Conservation (phyloP, 2,888 invertebrate species). For the Oligia strigilis region DNA sequence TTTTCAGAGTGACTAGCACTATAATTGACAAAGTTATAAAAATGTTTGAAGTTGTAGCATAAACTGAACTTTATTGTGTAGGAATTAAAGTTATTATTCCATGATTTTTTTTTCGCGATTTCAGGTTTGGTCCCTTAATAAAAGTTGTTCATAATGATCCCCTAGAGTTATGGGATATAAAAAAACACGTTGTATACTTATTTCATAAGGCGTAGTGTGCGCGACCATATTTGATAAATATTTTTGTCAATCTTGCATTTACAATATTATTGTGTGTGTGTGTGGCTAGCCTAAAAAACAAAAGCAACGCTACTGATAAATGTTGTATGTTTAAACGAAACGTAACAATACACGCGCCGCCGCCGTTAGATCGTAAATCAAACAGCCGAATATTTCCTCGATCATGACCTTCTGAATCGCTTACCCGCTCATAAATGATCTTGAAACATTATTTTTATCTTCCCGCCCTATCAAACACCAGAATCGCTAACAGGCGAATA, state of each 20-base stretch:
- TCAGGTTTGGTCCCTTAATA: too few species aligned
- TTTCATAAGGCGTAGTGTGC: too few species aligned
- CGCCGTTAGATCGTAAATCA: constrained; percentile 36
- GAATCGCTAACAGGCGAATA: constrained; percentile 22
- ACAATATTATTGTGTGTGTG: background rate
- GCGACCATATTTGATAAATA: background rate
- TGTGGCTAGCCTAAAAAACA: background rate
- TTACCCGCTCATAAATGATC: constrained; percentile 28
- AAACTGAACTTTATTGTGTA: too few species aligned
- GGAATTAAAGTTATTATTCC: too few species aligned
- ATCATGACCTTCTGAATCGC: constrained; percentile 46
- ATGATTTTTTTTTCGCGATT: too few species aligned
- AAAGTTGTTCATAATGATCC: too few species aligned
- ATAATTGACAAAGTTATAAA: too few species aligned
- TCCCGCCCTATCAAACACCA: constrained; percentile 33
- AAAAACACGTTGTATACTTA: too few species aligned
- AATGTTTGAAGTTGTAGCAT: too few species aligned
- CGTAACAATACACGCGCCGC: background rate
- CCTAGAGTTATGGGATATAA: too few species aligned
- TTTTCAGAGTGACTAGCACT: too few species aligned
- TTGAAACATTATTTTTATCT: constrained; percentile 53
- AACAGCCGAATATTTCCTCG: constrained; percentile 31
- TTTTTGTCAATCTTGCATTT: background rate
- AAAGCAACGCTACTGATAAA: constrained; percentile 1
- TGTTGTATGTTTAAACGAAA: constrained; percentile 17